Conservation (phyloP, 2,888 invertebrate species). For the Disparrhopalites patrizii region DNA sequence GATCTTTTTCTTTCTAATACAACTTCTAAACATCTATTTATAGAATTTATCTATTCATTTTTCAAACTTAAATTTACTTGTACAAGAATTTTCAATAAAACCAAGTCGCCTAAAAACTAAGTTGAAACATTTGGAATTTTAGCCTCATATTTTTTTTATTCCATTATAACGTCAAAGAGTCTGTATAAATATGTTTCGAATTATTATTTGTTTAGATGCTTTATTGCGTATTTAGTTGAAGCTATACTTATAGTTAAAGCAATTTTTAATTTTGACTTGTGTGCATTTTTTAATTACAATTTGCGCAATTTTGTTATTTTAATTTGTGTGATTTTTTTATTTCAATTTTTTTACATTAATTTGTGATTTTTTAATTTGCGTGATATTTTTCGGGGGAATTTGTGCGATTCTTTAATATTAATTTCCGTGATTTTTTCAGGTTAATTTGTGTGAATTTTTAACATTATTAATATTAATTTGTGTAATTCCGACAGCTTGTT, state of each 20-base stretch:
- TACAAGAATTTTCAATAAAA: not conserved
- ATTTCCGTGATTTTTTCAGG: not conserved
- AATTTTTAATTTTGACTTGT: not conserved
- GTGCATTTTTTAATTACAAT: not conserved
- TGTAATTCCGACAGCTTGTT: slow-evolving; percentile 28
- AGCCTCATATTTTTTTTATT: no score
- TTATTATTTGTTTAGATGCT: no score
- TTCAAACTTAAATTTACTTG: not conserved
- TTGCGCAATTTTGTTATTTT: no score
- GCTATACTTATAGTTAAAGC: not conserved
- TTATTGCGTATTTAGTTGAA: no score
- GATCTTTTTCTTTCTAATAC: not conserved
- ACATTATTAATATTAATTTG: not conserved
- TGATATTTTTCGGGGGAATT: not conserved
- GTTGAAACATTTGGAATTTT: no score
- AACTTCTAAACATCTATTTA: not conserved
- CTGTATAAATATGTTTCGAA: no score
- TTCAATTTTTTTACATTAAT: not conserved
- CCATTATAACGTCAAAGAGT: no score
- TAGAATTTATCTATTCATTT: not conserved
- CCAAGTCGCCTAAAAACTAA: no score
- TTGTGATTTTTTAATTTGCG: no score
- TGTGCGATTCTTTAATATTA: not conserved
- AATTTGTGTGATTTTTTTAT: not conserved
- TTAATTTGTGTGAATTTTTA: not conserved